Base-by-base conservation (phyloP, 2,113 vertebrate species). In the Microtus oregoni region DNA sequence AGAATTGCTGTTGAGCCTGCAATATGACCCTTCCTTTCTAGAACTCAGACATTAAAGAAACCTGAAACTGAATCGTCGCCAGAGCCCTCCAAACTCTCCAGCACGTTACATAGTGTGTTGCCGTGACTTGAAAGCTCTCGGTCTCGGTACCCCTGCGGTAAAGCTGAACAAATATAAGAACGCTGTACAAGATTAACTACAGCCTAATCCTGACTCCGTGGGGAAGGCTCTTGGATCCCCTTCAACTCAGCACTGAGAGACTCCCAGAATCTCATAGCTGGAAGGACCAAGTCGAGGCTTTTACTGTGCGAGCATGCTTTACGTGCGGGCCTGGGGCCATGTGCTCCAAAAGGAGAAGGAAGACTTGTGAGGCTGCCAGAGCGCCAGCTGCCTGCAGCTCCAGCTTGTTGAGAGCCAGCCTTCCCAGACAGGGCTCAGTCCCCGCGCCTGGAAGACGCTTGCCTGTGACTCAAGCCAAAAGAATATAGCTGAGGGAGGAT, bases 221-320 rank as follows among this genome's bases (percentile, higher is more conserved):
- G 72, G 19, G 76, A 95, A 86, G 17, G 10, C 70, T 85, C 72
- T 97, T 96, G 92, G 96, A 94, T 92, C 44, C 41, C 55, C 11
- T 73, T 90, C 77, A 93, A 85, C 75, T 94, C 70, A 67, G 70
- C 50, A 35, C 86, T 88, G 44, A 86, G 95, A 93, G 72, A 32
- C 72, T 76, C 47, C 73, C 92, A 90, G 88, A 47, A 81, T 77
- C 79, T 75, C 47, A 7, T 86, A 73, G 44, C 14, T 90, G 95
- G 91, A 93, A 95, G 93, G 88, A 75, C 85, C 87, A 73, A 52
- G 85, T 77, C 19, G 20, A 83, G 73, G 90, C 83, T 95, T 96
- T 96, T 86, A 94, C 92, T 93, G 63, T 19, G 47, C 52, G 92
- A 88, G 61, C 94, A 65, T 89, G 93, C 41, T 90, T 72, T 94